Base-by-base conservation (phyloP, 2,888 invertebrate genomes). In the Eupithecia exiguata region DNA sequence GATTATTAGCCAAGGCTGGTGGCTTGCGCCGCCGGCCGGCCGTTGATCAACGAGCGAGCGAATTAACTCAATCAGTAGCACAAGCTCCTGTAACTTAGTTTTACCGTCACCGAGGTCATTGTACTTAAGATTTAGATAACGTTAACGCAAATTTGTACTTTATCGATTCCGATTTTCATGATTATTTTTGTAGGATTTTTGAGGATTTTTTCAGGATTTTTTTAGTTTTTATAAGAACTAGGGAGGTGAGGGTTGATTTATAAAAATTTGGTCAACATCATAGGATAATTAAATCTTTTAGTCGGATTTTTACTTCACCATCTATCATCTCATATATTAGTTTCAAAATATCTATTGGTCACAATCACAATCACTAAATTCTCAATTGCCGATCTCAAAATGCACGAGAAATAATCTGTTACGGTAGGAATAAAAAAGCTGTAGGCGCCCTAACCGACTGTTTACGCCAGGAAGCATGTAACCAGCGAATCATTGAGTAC, bases 1-100 rank as follows among this genome's bases (percentile, higher is more conserved):
- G 81, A 83, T 86, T 86, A 87, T 85, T 84, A 84, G 82, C 82
- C 68, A 18, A 40, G 58, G 58, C 67, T 79, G 74, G 76, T 77
- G 77, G 74, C 70, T 80, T 70, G 73, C 49, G 74, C 82, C 36
- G 40, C 46, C n/a, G 46, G 49, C 30, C 58, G 76, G 61, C 74
- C 76, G 76, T 71, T 84, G 84, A 84, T 84, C 83, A 81, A 83
- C 80, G 82, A 80, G 79, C 77, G 75, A 75, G 69, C 77, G 79
- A 80, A 79, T 75, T 79, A 80, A 80, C 76, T 80, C 78, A 80
- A 82, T 80, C 78, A 77, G 73, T 78, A 80, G 79, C 76, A 67
- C 35, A 16, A 30, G 73, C 66, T 25, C 6, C 67, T 7, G 36
- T 3, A 12, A 18, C 67, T 16, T 46, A 68, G 6, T 68, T 21